Base-by-base conservation (phyloP, 2,113 vertebrate species). In the Fregata magnificens region DNA sequence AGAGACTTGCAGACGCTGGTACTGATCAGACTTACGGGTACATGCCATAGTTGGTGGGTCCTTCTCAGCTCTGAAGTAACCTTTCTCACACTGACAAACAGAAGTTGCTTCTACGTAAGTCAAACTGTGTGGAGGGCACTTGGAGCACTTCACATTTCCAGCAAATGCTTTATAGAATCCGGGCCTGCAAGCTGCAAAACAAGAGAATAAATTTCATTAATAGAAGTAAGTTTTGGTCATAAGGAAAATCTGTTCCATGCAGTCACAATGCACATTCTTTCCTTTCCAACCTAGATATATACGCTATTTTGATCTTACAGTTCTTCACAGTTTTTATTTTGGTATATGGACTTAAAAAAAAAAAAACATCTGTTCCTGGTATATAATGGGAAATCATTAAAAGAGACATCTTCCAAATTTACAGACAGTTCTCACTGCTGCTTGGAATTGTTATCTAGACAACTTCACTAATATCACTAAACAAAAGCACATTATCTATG, bases 151-250 rank as follows among this genome's bases (percentile, higher is more conserved):
- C 91, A 99, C 98, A 79, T 99, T 99, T 69, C 99, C 99, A 84
- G 99, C 99, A 97, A 99, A 99, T 8, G 99, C 99, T 98, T 99
- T 99, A 97, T 99, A 99, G 98, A 99, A 99, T 95, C 99, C 99
- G 77, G 99, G 98, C 63, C 98, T 98, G 96, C 99, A 99, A 80
- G 99, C 99, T 99, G 97, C 61, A 92, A 97, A 97, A 93, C 3
- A 96, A 73, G 86, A 91, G 84, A 89, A 56, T 10, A 31, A 63
- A 16, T 77, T 77, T 86, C 55, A 82, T 87, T 42, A 96, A 44
- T 6, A 74, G 74, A 66, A 83, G 45, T 24, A 74, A 47, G 50
- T 15, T 62, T 74, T 92, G 55, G 21, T 62, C n/a, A 12, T 45
- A 84, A 66, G 67, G 13, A 81, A 70, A 90, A 66, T 52, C 42